These are phyloP conservation scores for Odocoileus hemionus DNA, from an alignment of 2,113 vertebrate genomes.

Conservation along the genomic window DNA sequence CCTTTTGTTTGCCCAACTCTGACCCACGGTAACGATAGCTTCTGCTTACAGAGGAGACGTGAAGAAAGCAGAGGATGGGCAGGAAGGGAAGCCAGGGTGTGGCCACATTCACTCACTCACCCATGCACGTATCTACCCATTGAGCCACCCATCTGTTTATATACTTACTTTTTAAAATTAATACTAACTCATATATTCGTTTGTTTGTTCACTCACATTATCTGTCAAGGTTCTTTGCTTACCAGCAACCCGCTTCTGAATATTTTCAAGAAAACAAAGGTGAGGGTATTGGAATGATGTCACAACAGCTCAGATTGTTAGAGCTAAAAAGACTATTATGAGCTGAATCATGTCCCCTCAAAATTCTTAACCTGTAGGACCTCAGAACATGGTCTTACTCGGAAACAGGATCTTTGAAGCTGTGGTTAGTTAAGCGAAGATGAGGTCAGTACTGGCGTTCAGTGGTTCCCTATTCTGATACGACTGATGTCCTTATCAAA, in stretches of 20 bases:
- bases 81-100: not conserved
- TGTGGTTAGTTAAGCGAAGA: not conserved
- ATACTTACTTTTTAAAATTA: not conserved
- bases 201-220: not conserved
- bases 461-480: not conserved
- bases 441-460: not conserved
- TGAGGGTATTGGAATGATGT: not conserved
- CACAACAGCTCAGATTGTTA: not conserved
- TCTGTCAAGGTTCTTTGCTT: not conserved
- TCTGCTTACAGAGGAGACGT: not conserved
- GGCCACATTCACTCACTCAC: not conserved
- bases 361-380: not conserved
- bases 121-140: fast-evolving
- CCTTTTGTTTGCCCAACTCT: not conserved
- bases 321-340: not conserved
- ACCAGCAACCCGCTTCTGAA: not conserved
- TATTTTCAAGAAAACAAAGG: not conserved
- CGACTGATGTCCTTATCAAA: not conserved
- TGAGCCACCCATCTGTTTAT: not conserved
- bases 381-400: not conserved
- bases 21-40: not conserved
- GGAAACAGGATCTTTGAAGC: not conserved
- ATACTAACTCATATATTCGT: not conserved
- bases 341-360: not conserved
- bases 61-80: not conserved